Evolutionary conservation across 2,797 vertebrate species (phyloP).

Genomic region (Manis crassicaudata): DNA sequence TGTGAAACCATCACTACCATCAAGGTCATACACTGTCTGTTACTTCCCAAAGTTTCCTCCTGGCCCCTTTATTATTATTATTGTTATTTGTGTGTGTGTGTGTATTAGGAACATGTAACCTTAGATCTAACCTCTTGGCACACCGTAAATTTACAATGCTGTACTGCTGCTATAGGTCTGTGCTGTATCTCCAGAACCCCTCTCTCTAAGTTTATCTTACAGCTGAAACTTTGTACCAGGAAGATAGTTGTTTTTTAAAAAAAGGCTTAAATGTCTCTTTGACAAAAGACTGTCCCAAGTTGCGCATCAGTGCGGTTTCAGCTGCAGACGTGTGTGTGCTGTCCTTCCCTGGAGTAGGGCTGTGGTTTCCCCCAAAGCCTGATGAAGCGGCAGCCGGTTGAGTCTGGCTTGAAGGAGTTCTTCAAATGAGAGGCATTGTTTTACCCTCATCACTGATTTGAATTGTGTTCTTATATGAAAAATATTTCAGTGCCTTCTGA

Average conservation of each 20-base stretch:
- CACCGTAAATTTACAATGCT: not conserved
- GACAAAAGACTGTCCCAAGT: not conserved
- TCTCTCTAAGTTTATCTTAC: not conserved
- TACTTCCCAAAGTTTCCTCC: not conserved
- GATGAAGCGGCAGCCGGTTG: not conserved
- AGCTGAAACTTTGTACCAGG: not conserved
- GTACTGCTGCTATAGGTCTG: not conserved
- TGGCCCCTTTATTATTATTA: not conserved
- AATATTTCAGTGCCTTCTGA: not conserved
- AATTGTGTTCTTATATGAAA: not conserved
- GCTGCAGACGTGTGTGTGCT: accelerated
- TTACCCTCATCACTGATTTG: not conserved
- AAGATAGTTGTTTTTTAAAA: not conserved
- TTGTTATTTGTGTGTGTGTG: not conserved
- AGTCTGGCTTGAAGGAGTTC: not conserved
- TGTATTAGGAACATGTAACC: not conserved
- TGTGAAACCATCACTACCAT: not conserved
- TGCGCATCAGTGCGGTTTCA: not conserved
- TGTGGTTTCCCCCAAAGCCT: accelerated
- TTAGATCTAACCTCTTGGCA: not conserved
- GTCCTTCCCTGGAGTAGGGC: not conserved
- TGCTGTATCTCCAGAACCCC: not conserved
- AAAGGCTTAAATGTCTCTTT: not conserved
- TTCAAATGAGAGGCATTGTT: not conserved
- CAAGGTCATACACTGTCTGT: not conserved